Evolutionary conservation across 2,888 invertebrate genomes (phyloP).

Genomic region (Hymenopus coronatus): DNA sequence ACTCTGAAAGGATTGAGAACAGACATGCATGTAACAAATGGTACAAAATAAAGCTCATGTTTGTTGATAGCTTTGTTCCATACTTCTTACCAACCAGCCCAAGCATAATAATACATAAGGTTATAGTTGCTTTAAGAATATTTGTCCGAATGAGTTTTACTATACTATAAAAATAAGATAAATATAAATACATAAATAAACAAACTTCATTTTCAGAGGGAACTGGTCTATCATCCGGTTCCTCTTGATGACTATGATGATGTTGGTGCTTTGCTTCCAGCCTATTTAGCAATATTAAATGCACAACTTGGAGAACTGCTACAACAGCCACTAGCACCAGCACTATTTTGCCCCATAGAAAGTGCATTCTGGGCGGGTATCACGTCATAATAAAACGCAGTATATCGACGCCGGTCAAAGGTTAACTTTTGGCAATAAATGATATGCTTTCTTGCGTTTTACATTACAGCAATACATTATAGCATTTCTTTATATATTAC

Average conservation of each 20-base stretch:
- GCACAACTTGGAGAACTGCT: slow-evolving; percentile 41
- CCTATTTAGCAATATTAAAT: slow-evolving; percentile 40
- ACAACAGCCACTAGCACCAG: slow-evolving; percentile 39
- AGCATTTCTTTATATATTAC: too few species aligned
- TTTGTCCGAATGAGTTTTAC: too few species aligned
- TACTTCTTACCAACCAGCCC: too few species aligned
- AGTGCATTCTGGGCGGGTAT: slow-evolving; percentile 33
- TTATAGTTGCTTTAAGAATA: too few species aligned
- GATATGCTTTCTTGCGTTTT: too few species aligned
- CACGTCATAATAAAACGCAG: not conserved
- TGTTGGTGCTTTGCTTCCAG: slow-evolving; percentile 39
- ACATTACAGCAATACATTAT: too few species aligned
- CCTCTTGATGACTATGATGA: slow-evolving; percentile 26
- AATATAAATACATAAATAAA: not conserved
- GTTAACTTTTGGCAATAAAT: not conserved
- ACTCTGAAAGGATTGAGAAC: too few species aligned
- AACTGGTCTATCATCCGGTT: slow-evolving; percentile 15
- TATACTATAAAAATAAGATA: not conserved
- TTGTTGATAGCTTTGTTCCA: too few species aligned
- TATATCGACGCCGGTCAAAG: not conserved
- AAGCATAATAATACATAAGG: too few species aligned
- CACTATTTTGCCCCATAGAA: slow-evolving; percentile 39
- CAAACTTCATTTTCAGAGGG: slow-evolving; percentile 28
- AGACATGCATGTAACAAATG: too few species aligned
- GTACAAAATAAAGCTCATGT: too few species aligned